Conservation (phyloP, 92 coral and sea anemone species). For the Paragorgia papillata region DNA sequence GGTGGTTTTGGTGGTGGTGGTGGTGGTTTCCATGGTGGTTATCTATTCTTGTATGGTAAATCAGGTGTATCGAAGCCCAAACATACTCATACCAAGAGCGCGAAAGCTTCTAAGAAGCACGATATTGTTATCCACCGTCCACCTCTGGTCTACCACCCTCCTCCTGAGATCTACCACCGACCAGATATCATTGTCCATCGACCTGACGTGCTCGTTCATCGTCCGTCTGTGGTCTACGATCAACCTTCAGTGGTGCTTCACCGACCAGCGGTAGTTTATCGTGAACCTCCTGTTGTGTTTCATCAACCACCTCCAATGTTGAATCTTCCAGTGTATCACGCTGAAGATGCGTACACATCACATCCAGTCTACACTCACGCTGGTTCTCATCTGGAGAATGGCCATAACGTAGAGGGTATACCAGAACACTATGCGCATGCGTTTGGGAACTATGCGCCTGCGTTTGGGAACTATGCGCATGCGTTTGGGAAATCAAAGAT, state of each 20-base stretch:
- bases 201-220: constrained; percentile 86
- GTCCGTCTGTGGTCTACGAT: constrained; percentile 88
- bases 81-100: constrained; percentile 15
- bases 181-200: constrained; percentile 81
- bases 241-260: constrained; percentile 84
- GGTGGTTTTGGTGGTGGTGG: too few relatives aligned
- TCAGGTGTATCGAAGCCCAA: constrained; percentile 51
- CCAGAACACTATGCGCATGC: constrained; percentile 65
- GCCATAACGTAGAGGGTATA: constrained; percentile 72
- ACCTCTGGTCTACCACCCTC: constrained; percentile 89
- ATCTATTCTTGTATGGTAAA: constrained; percentile 26
- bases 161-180: constrained; percentile 89
- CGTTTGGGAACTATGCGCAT: constrained; percentile 57
- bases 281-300: constrained; percentile 80
- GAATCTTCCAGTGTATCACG: constrained; percentile 76
- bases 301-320: constrained; percentile 95
- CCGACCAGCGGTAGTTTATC: constrained; percentile 84
- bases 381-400: constrained; percentile 65
- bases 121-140: constrained; percentile 88
- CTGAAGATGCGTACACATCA: constrained; percentile 79
- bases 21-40: constrained; percentile 76
- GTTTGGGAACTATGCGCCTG: constrained; percentile 47
- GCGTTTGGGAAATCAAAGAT: constrained; percentile 81
- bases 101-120: constrained; percentile 75
- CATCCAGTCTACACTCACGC: constrained; percentile 72